Evolutionary conservation across 2,797 vertebrate genomes (phyloP).

Genomic region (Poecile montanus): DNA sequence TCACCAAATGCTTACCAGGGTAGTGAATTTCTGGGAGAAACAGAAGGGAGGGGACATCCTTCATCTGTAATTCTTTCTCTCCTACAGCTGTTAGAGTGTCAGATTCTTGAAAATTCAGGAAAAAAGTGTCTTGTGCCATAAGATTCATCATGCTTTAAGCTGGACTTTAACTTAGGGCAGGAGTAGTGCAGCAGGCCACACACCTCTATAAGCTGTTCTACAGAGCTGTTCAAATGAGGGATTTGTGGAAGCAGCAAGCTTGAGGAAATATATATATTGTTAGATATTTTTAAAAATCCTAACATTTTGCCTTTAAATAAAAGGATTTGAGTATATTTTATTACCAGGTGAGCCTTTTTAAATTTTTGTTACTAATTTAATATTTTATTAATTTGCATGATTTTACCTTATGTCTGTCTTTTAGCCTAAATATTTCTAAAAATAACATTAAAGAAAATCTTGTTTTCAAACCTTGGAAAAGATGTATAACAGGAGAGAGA

Average conservation of each 20-base stretch:
- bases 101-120: not conserved
- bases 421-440: not conserved
- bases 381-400: not conserved
- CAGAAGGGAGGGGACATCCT: not conserved
- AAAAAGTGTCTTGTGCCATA: not conserved
- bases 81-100: not conserved
- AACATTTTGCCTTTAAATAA: not conserved
- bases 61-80: not conserved
- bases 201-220: not conserved
- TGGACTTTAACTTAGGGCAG: not conserved
- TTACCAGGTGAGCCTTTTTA: rapidly evolving
- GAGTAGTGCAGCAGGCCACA: not conserved
- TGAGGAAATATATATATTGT: not conserved
- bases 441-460: not conserved
- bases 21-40: not conserved
- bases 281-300: not conserved
- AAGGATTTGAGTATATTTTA: not conserved
- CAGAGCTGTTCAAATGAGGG: not conserved
- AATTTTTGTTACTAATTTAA: not conserved
- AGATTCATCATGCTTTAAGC: not conserved
- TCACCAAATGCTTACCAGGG: not conserved
- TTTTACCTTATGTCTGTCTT: not conserved
- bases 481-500: not conserved
- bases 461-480: not conserved
- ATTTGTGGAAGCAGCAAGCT: not conserved